These are phyloP conservation scores for Hiodon alosoides DNA, from an alignment of 2,113 vertebrate species.

Conservation along the genomic window DNA sequence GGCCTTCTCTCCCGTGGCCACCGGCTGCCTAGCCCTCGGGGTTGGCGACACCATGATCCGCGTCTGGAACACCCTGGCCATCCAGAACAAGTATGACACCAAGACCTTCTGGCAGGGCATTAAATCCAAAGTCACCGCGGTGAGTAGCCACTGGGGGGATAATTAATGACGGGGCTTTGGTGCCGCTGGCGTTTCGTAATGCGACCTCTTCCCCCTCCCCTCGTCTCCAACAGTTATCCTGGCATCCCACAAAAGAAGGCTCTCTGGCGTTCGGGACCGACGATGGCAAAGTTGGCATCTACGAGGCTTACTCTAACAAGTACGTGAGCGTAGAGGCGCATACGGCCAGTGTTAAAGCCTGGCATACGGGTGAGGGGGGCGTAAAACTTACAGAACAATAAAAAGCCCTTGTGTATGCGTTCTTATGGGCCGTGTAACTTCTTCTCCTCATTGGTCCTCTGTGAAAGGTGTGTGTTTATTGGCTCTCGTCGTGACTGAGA, in stretches of 20 bases:
- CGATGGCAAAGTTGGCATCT: conserved; percentile 95
- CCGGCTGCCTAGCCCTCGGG: conserved; percentile 79
- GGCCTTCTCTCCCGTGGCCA: conserved; percentile 81
- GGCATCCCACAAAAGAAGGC: conserved; percentile 86
- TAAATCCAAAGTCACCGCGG: conserved; percentile 93
- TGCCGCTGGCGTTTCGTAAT: neutral
- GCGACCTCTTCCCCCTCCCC: neutral
- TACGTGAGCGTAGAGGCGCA: conserved; percentile 46
- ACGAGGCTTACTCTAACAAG: conserved; percentile 84
- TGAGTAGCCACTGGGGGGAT: conserved; percentile 50
- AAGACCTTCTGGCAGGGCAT: conserved; percentile 90
- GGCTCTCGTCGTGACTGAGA: too few species aligned
- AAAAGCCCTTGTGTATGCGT: too few species aligned
- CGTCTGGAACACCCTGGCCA: conserved; percentile 82
- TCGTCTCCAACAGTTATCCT: conserved; percentile 65
- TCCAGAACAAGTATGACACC: conserved; percentile 79
- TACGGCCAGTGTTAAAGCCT: neutral
- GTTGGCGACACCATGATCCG: conserved; percentile 92
- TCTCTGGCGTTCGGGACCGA: conserved; percentile 91
- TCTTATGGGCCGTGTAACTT: too few species aligned
- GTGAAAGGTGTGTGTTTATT: too few species aligned
- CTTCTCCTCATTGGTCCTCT: too few species aligned
- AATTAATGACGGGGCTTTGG: neutral
- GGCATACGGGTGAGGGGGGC: too few species aligned
- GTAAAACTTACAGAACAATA: too few species aligned